A percentile compares a stretch with the other conserved stretches of the same genome.
Conservation (phyloP, 2,113 vertebrate species). For the Malaclemys terrapin region DNA sequence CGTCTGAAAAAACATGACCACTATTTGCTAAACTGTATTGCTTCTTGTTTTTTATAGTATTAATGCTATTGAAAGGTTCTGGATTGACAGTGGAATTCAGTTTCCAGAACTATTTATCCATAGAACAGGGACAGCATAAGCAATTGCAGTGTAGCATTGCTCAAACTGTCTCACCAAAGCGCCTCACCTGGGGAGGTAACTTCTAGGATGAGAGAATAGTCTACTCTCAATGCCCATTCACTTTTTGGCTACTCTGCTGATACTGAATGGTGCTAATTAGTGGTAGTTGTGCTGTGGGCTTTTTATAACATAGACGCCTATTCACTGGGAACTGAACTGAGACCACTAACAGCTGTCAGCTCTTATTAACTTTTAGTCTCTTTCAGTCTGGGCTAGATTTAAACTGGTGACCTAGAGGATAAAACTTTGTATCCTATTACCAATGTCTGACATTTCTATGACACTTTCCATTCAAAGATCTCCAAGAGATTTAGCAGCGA, state of each 20-base stretch:
- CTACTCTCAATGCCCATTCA: neutral
- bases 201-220: neutral
- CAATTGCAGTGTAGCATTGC: neutral
- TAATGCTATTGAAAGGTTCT: neutral
- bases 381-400: neutral
- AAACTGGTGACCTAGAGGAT: fast-evolving
- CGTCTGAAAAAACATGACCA: neutral
- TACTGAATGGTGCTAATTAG: fast-evolving
- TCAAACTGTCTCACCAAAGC: neutral
- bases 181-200: neutral
- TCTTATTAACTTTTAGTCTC: neutral
- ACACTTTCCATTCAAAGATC: neutral
- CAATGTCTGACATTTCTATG: fast-evolving
- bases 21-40: neutral
- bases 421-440: neutral
- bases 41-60: neutral
- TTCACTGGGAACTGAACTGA: neutral
- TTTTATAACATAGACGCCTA: fast-evolving
- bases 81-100: neutral
- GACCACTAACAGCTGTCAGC: neutral
- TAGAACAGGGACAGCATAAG: neutral
- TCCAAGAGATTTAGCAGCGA: neutral
- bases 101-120: neutral
- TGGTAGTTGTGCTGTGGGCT: neutral
- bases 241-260: neutral